Evolutionary conservation across 2,797 vertebrate genomes (phyloP).

Genomic region (Hippoglossus hippoglossus): DNA sequence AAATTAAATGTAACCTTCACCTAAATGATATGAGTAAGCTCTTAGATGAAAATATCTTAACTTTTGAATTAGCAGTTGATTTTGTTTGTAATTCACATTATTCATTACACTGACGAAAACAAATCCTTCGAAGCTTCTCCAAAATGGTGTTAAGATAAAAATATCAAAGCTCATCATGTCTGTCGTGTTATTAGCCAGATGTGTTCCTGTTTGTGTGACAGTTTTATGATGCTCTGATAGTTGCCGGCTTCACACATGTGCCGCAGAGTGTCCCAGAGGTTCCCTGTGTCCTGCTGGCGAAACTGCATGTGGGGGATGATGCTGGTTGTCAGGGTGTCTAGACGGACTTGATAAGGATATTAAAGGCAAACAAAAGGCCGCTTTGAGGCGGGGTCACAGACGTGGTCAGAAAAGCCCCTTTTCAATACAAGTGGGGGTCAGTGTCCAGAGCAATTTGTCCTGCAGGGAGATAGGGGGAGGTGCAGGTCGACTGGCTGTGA

Average conservation of each 20-base stretch:
- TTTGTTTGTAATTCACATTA: background rate
- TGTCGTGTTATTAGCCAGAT: background rate
- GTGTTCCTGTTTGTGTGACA: background rate
- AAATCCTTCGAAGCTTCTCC: background rate
- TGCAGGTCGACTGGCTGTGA: slow-evolving; percentile 42
- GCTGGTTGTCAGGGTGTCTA: slow-evolving; percentile 89
- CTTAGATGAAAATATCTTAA: background rate
- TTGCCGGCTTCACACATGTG: slow-evolving; percentile 3
- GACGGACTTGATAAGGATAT: slow-evolving; percentile 94
- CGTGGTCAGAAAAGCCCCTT: slow-evolving; percentile 76
- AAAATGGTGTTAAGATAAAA: background rate
- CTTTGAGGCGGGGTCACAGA: slow-evolving; percentile 87
- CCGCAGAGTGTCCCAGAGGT: slow-evolving; percentile 10
- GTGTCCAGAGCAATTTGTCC: slow-evolving; percentile 64
- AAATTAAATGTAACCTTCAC: background rate
- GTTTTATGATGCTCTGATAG: slow-evolving; percentile 21
- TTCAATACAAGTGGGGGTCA: slow-evolving; percentile 76
- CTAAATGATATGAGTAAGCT: background rate
- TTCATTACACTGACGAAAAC: background rate
- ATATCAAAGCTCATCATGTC: background rate
- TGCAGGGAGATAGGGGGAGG: slow-evolving; percentile 55
- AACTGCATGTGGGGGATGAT: slow-evolving; percentile 62
- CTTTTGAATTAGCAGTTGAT: background rate
- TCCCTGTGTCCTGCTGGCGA: slow-evolving; percentile 29
- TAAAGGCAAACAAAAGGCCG: slow-evolving; percentile 86